Base-by-base conservation (phyloP, 1,140 invertebrate species). In the Liolophura sinensis region DNA sequence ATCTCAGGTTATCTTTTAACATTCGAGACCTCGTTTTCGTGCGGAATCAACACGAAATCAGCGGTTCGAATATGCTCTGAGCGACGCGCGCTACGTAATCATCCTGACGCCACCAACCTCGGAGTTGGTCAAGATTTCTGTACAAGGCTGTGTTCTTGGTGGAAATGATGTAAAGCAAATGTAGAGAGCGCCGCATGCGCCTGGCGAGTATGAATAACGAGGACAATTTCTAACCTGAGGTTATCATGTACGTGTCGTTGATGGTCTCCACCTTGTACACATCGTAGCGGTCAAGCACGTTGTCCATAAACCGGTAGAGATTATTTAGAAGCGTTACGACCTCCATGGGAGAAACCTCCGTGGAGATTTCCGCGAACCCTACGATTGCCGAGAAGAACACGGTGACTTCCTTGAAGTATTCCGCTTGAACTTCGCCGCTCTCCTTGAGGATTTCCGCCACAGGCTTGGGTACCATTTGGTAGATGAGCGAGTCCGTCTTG, bases 301-400 rank as follows among this genome's bases (percentile, higher is more conserved):
- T 65, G 46, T 76, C 74, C 22, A 75, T 63, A 5, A 67, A 40
- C 14, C 27, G 57, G 61, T 76, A 76, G 5, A 78, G 47, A 1
- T 67, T 68, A 51, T 76, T 72, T 1, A 78, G 52, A 47, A 78
- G 70, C n/a, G 63, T 69, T 0, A 79, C 73, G 5, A 93, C 92
- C 88, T 97, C 91, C n/a, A 97, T 83, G 1, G 94, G 93, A 52
- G 51, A 24, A 6, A 50, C 14, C 27, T 62, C 12, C 5, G 64
- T 58, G 50, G 51, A 54, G 18, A 54, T 54, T 5, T 24, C n/a
- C 1, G 51, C 24, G 24, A 54, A 54, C 3, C 51, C 51, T 7
- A 54, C 51, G 51, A 54, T 54, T 3, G 18, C 51, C n/a, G 51
- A 54, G 51, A 54, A 54, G 24, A 54, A 54, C 24, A 54, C 51